These are phyloP conservation scores for Hyposmocoma kahamanoa DNA, from an alignment of 1,140 invertebrate species.

Conservation along the genomic window DNA sequence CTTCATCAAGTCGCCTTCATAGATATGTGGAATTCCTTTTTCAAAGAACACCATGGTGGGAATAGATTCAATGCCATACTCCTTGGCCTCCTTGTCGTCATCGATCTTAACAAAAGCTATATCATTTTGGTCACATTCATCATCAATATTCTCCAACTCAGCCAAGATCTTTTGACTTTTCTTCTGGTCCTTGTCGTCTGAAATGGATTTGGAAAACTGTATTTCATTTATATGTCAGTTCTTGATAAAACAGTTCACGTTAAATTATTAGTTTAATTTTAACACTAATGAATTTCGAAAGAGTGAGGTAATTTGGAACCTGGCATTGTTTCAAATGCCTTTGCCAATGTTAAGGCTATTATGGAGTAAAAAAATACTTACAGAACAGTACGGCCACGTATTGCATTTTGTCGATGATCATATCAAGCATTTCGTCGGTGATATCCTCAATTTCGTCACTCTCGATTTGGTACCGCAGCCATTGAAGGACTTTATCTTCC, in stretches of 20 bases:
- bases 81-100: conserved; percentile 89
- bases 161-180: conserved; percentile 90
- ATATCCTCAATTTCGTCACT: conserved; percentile 95
- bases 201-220: conserved; percentile 59
- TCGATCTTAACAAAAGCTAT: conserved; percentile 96
- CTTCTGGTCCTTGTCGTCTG: conserved; percentile 94
- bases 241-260: conserved; percentile 28
- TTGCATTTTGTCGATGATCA: conserved; percentile 91
- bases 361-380: conserved; percentile 74
- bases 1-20: conserved; percentile 93
- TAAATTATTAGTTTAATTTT: conserved; percentile 17
- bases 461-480: conserved; percentile 89
- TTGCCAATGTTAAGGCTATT: conserved; percentile 30
- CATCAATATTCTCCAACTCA: conserved; percentile 95
- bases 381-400: conserved; percentile 93
- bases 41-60: conserved; percentile 92
- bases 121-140: conserved; percentile 93
- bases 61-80: conserved; percentile 89
- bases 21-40: conserved; percentile 89
- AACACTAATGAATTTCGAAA: conserved; percentile 16
- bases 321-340: conserved; percentile 32
- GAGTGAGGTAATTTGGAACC: conserved; percentile 23
- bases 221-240: conserved; percentile 66
- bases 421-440: conserved; percentile 94
- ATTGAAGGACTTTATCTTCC: conserved; percentile 91